Conservation (phyloP, 2,113 vertebrate species). For the Nothocercus julius region DNA sequence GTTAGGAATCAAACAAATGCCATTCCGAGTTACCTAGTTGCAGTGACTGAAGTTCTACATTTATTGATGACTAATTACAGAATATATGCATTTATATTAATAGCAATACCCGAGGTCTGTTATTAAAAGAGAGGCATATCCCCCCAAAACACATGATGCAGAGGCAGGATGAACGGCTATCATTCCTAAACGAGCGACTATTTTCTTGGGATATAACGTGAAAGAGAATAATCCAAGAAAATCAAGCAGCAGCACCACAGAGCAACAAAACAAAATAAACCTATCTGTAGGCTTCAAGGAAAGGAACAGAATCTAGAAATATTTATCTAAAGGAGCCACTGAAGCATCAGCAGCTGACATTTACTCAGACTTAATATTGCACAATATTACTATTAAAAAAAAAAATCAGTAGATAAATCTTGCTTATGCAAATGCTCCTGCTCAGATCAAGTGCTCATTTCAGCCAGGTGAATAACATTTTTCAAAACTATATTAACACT, state of each 20-base stretch:
- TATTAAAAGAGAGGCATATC: neutral
- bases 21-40: neutral
- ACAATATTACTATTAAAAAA: neutral
- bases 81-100: neutral
- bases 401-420: neutral
- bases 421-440: neutral
- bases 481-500: neutral
- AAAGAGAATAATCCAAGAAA: neutral
- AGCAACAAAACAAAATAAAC: neutral
- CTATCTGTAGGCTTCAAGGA: neutral
- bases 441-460: neutral
- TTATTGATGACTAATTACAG: neutral
- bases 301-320: neutral
- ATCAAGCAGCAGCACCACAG: neutral
- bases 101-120: neutral
- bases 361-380: neutral
- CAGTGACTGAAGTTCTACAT: neutral
- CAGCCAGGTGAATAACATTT: neutral
- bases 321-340: neutral
- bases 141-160: accelerated
- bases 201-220: neutral
- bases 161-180: neutral
- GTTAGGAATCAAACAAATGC: neutral
- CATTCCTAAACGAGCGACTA: neutral
- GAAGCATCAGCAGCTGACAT: neutral